phyloP scores from a whole-genome alignment of 2,888 invertebrate species.

The Hypolimnas misippus region DNA sequence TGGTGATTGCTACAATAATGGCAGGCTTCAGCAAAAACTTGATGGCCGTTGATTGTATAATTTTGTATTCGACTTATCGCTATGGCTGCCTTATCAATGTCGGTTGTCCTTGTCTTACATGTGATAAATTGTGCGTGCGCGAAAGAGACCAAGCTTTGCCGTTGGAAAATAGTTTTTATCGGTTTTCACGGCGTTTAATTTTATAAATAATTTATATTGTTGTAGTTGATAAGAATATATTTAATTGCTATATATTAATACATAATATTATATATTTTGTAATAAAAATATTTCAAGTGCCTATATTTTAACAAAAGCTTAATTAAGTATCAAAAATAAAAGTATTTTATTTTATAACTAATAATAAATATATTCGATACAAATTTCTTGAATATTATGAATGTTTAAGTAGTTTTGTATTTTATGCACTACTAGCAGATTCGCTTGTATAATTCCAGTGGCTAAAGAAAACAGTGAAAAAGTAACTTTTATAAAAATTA shows the following conservation, averaged over 20 bases:
- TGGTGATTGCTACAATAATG: conserved; percentile 35
- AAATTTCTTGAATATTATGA: too few relatives aligned
- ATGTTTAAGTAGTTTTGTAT: too few relatives aligned
- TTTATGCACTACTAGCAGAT: too few relatives aligned
- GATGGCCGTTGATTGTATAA: conserved; percentile 53
- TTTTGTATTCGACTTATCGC: conserved; percentile 43
- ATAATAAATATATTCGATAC: too few relatives aligned
- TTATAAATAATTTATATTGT: conserved; percentile 34
- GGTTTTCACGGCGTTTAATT: conserved; percentile 42
- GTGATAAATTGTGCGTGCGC: conserved; percentile 17
- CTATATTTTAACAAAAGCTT: neutral
- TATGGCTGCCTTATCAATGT: conserved; percentile 32
- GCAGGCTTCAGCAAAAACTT: conserved; percentile 52
- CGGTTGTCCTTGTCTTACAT: conserved; percentile 26
- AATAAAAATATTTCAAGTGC: neutral
- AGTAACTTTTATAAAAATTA: too few relatives aligned
- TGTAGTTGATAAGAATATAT: conserved; percentile 10
- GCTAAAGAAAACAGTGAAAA: too few relatives aligned
- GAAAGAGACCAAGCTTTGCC: conserved; percentile 32
- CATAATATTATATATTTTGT: neutral
- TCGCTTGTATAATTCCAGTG: too few relatives aligned
- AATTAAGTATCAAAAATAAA: too few relatives aligned
- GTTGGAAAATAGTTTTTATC: conserved; percentile 37
- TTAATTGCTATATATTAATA: conserved; percentile 3
- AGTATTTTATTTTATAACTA: too few relatives aligned